Evolutionary conservation across 2,113 vertebrate species (phyloP).

Genomic region (Myiagra hebetior): DNA sequence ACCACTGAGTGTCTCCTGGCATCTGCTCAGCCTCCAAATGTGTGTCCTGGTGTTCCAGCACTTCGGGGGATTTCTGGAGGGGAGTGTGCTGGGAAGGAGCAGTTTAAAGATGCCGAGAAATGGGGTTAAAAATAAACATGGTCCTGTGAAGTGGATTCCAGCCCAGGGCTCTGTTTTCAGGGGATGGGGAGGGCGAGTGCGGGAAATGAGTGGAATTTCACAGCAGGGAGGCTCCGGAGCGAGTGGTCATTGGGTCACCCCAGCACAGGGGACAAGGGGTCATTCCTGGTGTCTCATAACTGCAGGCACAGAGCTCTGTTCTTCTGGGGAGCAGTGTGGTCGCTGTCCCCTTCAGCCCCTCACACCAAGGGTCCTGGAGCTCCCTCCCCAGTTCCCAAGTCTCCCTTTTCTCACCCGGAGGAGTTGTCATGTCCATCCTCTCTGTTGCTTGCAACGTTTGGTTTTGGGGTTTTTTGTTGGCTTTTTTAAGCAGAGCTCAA

Average conservation of each 20-base stretch:
- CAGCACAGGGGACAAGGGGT: not conserved
- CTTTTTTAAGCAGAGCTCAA: not conserved
- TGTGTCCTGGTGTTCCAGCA: not conserved
- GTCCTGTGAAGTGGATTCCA: not conserved
- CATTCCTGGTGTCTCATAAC: not conserved
- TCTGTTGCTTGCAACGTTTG: not conserved
- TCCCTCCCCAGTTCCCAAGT: not conserved
- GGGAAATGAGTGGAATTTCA: not conserved
- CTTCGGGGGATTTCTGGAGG: not conserved
- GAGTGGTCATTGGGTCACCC: not conserved
- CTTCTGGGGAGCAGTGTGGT: not conserved
- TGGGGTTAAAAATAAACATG: conserved; percentile 3
- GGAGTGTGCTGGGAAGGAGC: conserved; percentile 6
- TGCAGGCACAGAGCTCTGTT: not conserved
- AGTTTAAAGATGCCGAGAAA: not conserved
- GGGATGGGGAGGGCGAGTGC: not conserved
- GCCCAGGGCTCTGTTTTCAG: not conserved
- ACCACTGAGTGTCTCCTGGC: not conserved
- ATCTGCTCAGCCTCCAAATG: not conserved
- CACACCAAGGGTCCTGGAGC: not conserved
- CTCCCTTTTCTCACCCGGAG: accelerated
- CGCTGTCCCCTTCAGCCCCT: not conserved
- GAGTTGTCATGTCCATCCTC: not conserved
- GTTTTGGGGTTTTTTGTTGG: not conserved
- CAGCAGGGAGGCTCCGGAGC: not conserved